Base-by-base conservation (phyloP, 2,113 vertebrate genomes). In the Toxostoma redivivum region DNA sequence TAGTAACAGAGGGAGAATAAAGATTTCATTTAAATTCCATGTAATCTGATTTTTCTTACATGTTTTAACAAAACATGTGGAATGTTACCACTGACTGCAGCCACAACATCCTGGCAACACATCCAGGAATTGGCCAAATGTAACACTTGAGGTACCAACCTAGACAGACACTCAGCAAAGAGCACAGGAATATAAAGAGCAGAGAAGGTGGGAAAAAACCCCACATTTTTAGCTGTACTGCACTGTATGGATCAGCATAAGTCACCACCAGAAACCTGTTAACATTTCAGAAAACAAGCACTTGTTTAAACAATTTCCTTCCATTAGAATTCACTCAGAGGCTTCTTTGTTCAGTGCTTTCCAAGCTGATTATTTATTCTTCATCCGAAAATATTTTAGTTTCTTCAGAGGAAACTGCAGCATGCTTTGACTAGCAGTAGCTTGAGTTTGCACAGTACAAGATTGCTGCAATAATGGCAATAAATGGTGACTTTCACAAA, bases 211-310 rank as follows among this genome's bases (percentile, higher is more conserved):
- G 15, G 12, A 5, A 1, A 31, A 50, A 77, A 51, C 9, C 6
- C 3, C 17, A 10, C 17, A 10, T 30, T 73, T 74, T 67, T 33
- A 80, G 27, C 30, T 76, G 5, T 42, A 11, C 6, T 72, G 37
- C 20, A 27, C 48, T 56, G 33, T 31, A 45, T 79, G 51, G 30
- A 38, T 81, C 79, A 56, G 37, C 44, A 48, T 42, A 47, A 38
- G 35, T 92, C 58, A 81, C 16, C 48, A 74, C 18, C 48, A 90
- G 69, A 86, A 90, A 58, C 50, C 37, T 72, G 56, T 31, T 92
- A 79, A 58, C 48, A 50, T 66, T 92, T 79, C 66, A 94, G 79
- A 77, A 92, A 91, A 76, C 33, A 88, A 91, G 48, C 50, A 54
- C 23, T 72, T 45, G 13, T 74, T 95, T 64, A 86, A 94, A 69